phyloP scores from a whole-genome alignment of 2,113 vertebrate species.

The Antennarius striatus region DNA sequence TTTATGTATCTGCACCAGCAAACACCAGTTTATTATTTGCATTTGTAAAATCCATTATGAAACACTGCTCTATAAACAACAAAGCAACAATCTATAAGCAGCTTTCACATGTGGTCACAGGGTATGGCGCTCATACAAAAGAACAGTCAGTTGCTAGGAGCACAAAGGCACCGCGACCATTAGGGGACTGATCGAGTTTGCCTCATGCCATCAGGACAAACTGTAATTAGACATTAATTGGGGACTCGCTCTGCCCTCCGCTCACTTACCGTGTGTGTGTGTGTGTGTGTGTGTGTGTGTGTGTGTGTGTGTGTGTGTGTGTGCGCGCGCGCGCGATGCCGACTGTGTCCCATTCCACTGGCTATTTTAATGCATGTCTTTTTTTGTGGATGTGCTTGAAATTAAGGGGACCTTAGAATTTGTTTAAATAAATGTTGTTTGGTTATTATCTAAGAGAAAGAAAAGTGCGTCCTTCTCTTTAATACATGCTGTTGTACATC shows the following conservation, averaged over 20 bases:
- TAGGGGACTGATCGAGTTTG: constrained; percentile 87
- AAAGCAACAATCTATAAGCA: constrained; percentile 86
- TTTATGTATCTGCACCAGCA: constrained; percentile 76
- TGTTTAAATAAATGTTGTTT: background rate
- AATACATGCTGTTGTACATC: constrained; percentile 12
- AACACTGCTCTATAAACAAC: constrained; percentile 85
- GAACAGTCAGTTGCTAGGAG: constrained; percentile 86
- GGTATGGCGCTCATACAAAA: constrained; percentile 81
- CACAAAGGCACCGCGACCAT: constrained; percentile 86
- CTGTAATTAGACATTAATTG: constrained; percentile 95
- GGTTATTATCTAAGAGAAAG: background rate
- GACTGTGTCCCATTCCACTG: background rate
- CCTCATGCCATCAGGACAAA: constrained; percentile 89
- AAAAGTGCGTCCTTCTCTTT: background rate
- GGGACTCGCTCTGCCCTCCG: constrained; percentile 69
- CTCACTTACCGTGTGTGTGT: constrained; percentile 21
- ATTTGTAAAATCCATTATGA: constrained; percentile 81
- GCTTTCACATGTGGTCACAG: constrained; percentile 78
- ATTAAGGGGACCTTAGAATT: constrained; percentile 6
- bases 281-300: constrained; percentile 12
- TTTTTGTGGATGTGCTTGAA: background rate
- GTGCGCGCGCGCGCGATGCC: background rate
- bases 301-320: constrained; percentile 12
- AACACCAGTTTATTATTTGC: constrained; percentile 83
- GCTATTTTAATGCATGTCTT: too few species aligned